Percentiles rank a stretch among this genome's conserved stretches.
Conservation (phyloP, 2,888 invertebrate genomes). For the Gerris lacustris region DNA sequence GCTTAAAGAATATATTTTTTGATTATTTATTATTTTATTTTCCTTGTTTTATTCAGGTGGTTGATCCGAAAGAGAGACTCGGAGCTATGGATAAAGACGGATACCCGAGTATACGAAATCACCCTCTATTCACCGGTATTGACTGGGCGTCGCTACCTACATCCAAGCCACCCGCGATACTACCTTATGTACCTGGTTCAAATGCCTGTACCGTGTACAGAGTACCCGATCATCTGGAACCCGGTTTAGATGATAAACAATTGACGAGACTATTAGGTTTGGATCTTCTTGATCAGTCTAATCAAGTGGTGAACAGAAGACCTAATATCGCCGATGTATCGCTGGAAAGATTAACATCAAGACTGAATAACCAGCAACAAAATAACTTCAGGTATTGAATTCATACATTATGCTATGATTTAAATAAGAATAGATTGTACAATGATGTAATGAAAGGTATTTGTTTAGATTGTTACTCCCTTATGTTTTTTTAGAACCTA, state of each 20-base stretch:
- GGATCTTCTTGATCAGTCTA: conserved; percentile 36
- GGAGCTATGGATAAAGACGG: conserved; percentile 61
- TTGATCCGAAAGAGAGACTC: conserved; percentile 66
- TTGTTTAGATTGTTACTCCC: no score
- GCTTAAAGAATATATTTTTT: no score
- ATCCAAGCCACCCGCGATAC: conserved; percentile 66
- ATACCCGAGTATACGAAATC: conserved; percentile 71
- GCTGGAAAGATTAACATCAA: neutral
- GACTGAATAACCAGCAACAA: neutral
- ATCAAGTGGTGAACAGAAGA: conserved; percentile 37
- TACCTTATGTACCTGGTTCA: conserved; percentile 65
- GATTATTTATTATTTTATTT: neutral
- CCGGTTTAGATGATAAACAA: conserved; percentile 74
- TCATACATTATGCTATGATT: no score
- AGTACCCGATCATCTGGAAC: conserved; percentile 65
- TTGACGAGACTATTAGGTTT: conserved; percentile 62
- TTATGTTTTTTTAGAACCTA: no score
- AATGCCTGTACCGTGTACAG: conserved; percentile 34
- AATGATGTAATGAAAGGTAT: no score
- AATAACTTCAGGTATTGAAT: neutral
- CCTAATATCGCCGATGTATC: neutral
- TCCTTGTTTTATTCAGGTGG: conserved; percentile 37
- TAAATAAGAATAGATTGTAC: no score
- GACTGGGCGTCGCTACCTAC: conserved; percentile 60
- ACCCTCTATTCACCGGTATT: conserved; percentile 72